Evolutionary conservation across 1,140 invertebrate genomes (phyloP).

Genomic region (Chironomus tepperi): DNA sequence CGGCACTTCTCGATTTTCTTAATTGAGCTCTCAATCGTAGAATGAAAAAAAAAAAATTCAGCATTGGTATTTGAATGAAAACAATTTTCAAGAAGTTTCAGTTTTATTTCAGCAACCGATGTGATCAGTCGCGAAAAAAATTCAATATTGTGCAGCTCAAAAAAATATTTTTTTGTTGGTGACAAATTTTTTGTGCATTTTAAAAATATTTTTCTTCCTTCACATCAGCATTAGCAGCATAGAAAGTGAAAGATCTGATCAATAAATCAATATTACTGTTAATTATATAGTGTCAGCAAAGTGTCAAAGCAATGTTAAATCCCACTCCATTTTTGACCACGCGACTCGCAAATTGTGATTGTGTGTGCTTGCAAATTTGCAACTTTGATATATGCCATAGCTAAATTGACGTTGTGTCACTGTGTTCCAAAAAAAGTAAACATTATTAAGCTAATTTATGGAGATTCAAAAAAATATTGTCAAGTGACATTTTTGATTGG

Average conservation of each 20-base stretch:
- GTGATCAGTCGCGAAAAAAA: background rate
- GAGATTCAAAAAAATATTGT: background rate
- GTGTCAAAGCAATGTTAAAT: too few species aligned
- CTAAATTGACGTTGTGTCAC: too few species aligned
- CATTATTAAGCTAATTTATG: too few species aligned
- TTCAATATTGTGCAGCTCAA: background rate
- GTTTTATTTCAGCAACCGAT: background rate
- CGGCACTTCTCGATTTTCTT: slow-evolving; percentile 4
- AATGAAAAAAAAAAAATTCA: background rate
- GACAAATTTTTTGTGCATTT: background rate
- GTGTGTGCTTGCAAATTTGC: too few species aligned
- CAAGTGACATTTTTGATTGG: background rate
- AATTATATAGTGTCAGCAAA: too few species aligned
- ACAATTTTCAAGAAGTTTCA: slow-evolving; percentile 3
- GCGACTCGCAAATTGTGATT: too few species aligned
- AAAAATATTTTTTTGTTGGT: background rate
- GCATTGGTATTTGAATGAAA: background rate
- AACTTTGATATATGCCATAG: too few species aligned
- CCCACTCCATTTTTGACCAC: too few species aligned
- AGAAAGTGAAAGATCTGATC: too few species aligned
- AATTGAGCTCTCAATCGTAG: background rate
- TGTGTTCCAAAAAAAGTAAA: too few species aligned
- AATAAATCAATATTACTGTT: too few species aligned
- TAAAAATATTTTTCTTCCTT: background rate
- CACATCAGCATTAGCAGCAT: too few species aligned